Evolutionary conservation across 2,113 vertebrate species (phyloP).

Genomic region (Egretta garzetta): DNA sequence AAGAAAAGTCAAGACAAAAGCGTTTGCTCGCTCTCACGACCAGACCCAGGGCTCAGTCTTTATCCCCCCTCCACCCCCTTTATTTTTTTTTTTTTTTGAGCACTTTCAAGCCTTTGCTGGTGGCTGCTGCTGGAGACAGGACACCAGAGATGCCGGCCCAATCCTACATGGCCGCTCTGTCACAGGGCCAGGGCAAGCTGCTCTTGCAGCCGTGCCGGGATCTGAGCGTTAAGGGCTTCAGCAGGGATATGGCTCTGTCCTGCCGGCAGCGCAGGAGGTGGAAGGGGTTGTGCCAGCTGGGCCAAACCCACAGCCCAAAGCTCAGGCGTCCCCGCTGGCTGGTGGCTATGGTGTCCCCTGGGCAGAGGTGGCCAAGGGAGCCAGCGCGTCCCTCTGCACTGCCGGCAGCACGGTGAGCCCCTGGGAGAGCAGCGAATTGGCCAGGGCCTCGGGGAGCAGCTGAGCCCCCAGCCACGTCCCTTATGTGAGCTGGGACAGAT

Average conservation of each 20-base stretch:
- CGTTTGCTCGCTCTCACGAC: neutral
- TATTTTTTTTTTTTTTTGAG: neutral
- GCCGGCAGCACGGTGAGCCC: accelerated
- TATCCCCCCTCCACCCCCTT: neutral
- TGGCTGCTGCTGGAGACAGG: neutral
- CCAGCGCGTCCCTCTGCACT: accelerated
- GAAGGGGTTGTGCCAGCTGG: too few species aligned
- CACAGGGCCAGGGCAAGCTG: neutral
- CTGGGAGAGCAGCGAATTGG: neutral
- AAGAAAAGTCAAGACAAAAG: neutral
- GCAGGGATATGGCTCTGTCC: accelerated
- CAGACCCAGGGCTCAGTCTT: neutral
- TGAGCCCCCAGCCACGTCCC: neutral
- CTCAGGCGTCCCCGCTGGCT: accelerated
- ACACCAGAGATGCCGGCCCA: neutral
- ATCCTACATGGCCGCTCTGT: accelerated
- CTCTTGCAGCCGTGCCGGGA: accelerated
- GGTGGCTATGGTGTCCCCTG: neutral
- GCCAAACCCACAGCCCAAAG: neutral
- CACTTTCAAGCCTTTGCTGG: neutral
- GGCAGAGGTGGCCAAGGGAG: neutral
- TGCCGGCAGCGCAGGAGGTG: accelerated
- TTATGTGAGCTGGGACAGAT: accelerated
- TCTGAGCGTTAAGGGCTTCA: neutral
- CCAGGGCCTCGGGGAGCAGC: neutral